A percentile compares a stretch with the other conserved stretches of the same genome.
Evolutionary conservation across 2,888 invertebrate genomes (phyloP).

Genomic region (Acleris laterana): DNA sequence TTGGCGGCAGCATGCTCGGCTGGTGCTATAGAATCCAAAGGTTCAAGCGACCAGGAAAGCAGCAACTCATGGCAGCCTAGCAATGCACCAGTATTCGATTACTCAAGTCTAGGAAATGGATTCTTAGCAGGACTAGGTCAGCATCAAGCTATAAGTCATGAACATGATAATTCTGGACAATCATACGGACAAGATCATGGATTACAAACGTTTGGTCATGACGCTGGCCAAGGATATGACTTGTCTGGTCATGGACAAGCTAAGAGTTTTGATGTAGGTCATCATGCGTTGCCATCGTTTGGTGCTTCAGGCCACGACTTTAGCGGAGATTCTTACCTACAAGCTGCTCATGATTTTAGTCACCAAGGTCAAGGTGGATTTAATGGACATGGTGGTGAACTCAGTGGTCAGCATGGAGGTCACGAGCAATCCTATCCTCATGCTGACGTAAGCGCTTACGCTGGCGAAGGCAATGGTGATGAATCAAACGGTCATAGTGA

Average conservation of each 20-base stretch:
- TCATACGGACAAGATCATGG: conserved; percentile 16
- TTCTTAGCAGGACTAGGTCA: conserved; percentile 25
- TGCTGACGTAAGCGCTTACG: conserved; percentile 36
- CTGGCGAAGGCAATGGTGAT: conserved; percentile 43
- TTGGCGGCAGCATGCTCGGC: conserved; percentile 76
- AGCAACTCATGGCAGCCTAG: conserved; percentile 21
- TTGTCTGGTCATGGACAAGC: conserved; percentile 24
- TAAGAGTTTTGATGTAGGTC: conserved; percentile 35
- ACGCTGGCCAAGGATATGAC: conserved; percentile 24
- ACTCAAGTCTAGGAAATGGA: conserved; percentile 16
- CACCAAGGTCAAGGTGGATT: conserved; percentile 44
- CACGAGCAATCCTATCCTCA: conserved; percentile 2
- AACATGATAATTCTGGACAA: conserved; percentile 13
- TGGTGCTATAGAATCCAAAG: conserved; percentile 53
- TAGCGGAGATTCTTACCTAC: conserved; percentile 69
- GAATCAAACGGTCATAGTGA: conserved; percentile 31
- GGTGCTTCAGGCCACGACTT: conserved; percentile 48
- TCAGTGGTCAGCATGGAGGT: conserved; percentile 11
- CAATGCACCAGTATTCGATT: conserved; percentile 33
- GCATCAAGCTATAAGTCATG: conserved; percentile 21
- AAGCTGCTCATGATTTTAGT: conserved; percentile 70
- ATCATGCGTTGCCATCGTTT: conserved; percentile 37
- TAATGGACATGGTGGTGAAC: conserved; percentile 25
- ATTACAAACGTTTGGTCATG: conserved; percentile 9
- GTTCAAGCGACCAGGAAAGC: conserved; percentile 47